Evolutionary conservation across 2,113 vertebrate species (phyloP).

Genomic region (Grantiella picta): DNA sequence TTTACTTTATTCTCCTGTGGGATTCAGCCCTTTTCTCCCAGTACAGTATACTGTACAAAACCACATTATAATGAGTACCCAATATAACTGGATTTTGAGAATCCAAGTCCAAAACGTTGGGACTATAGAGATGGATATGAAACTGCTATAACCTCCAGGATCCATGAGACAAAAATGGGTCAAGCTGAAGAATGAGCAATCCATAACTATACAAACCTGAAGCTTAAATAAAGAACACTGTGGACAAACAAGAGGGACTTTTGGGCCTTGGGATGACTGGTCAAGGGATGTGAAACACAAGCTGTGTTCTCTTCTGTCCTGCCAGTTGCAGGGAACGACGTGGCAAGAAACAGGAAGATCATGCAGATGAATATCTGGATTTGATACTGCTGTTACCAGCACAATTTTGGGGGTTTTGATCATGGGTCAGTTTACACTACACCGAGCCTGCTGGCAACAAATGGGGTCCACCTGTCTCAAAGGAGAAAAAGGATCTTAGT

Average conservation of each 20-base stretch:
- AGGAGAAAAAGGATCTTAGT: neutral
- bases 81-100: neutral
- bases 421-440: neutral
- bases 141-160: neutral
- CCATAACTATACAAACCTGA: neutral
- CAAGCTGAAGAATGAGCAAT: neutral
- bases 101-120: neutral
- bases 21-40: neutral
- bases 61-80: neutral
- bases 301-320: neutral
- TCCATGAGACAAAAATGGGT: neutral
- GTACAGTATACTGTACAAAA: neutral
- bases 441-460: neutral
- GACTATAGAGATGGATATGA: neutral
- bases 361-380: neutral
- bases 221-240: neutral
- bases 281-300: neutral
- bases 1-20: neutral
- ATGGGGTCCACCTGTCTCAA: neutral
- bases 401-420: neutral
- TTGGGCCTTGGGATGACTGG: accelerated
- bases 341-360: neutral
- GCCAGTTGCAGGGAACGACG: neutral
- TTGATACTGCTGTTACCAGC: neutral
- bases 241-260: neutral